Conservation (phyloP, 2,888 invertebrate species). For the Pristionchus exspectatus region DNA sequence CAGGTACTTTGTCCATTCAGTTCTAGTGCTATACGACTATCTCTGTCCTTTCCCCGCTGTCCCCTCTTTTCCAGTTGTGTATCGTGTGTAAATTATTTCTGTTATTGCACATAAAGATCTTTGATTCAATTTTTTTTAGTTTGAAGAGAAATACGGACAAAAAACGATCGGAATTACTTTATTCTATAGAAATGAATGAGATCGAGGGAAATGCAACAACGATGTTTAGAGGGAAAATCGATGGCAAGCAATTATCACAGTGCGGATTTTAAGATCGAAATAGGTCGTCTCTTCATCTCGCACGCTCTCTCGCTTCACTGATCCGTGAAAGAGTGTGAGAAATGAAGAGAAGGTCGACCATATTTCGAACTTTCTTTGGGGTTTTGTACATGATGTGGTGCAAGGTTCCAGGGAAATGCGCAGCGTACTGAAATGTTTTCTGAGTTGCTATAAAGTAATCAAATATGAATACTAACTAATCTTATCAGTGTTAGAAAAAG, state of each 20-base stretch:
- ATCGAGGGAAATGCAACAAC: not conserved
- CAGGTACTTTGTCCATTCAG: conserved; percentile 17
- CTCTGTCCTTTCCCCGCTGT: not conserved
- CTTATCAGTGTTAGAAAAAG: too few relatives aligned
- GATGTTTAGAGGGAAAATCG: not conserved
- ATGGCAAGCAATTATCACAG: not conserved
- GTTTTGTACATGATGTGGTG: too few relatives aligned
- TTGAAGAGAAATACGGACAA: not conserved
- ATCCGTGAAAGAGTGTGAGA: too few relatives aligned
- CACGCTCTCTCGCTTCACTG: not conserved
- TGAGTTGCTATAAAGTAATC: too few relatives aligned
- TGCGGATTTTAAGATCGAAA: not conserved
- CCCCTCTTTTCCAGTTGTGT: not conserved
- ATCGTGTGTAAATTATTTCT: conserved; percentile 15
- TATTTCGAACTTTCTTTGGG: not conserved
- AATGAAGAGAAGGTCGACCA: not conserved
- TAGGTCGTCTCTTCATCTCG: not conserved
- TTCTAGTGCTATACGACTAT: not conserved
- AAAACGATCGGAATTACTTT: not conserved
- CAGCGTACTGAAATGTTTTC: too few relatives aligned
- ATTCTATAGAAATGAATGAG: conserved; percentile 2
- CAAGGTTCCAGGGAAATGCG: too few relatives aligned
- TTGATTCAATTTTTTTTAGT: not conserved
- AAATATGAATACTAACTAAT: too few relatives aligned
- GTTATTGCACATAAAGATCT: conserved; percentile 11